A percentile compares a stretch with the other conserved stretches of the same genome.
Conservation (phyloP, 2,797 vertebrate species). For the Pelochelys cantorii region DNA sequence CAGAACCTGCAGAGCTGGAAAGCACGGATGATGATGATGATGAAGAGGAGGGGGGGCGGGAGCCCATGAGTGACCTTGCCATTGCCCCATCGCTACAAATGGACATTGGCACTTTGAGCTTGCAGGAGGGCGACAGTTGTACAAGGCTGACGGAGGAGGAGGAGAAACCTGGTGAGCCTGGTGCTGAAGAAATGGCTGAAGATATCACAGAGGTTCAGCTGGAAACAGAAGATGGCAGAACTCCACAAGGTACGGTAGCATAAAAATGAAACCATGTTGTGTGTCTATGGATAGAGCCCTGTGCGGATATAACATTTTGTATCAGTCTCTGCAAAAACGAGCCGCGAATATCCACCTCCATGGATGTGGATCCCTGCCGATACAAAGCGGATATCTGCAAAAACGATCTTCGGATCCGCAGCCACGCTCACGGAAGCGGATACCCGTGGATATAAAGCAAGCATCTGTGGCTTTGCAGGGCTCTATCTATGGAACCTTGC, state of each 20-base stretch:
- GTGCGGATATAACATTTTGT: no score
- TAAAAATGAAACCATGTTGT: rapidly evolving
- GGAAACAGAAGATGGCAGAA: conserved; percentile 79
- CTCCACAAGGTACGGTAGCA: conserved; percentile 86
- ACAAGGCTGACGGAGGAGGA: background rate
- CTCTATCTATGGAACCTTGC: background rate
- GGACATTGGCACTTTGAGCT: conserved; percentile 53
- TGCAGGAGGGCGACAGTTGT: conserved; percentile 47
- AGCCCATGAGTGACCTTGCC: conserved; percentile 23
- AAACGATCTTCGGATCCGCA: no score
- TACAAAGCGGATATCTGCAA: no score
- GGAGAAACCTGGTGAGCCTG: background rate
- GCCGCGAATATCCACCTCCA: no score
- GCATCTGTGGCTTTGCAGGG: no score
- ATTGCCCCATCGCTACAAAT: conserved; percentile 10
- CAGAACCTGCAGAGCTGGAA: conserved; percentile 59
- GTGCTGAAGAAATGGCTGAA: conserved; percentile 40
- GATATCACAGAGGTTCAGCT: conserved; percentile 57
- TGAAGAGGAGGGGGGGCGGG: conserved; percentile 37
- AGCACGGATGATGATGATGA: conserved; percentile 42
- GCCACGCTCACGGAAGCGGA: no score
- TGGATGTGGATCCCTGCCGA: no score
- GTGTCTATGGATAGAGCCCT: background rate
- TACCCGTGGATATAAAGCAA: no score
- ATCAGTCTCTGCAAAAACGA: no score